Evolutionary conservation across 2,888 invertebrate genomes (phyloP), one percentile per base, ranked within the genome.

Genomic region (Lepidonotus clava): DNA sequence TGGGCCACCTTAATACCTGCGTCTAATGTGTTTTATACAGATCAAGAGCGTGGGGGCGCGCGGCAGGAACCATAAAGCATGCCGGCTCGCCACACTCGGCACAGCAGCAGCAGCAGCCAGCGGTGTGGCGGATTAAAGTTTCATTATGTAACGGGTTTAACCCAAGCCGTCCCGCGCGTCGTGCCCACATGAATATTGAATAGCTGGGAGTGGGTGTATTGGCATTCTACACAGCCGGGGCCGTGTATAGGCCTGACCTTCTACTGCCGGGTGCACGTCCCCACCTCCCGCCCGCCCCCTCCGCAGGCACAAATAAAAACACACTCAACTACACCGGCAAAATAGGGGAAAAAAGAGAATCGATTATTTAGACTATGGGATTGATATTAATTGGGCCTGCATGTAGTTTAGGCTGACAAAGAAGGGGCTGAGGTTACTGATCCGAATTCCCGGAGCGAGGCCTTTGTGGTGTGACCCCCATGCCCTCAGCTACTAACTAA

Each of bases 121-220:
- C 28, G 36, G 36, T 18, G 67, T 4, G n/a, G 32, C 38, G 80
- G 34, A 80, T 80, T 80, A 41, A 80, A 80, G 14, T 80, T 80
- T 41, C 46, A 80, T 46, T 80, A 46, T 80, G 80, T 80, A 46
- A 46, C 80, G 46, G 41, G 80, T 41, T 46, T 80, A 80, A 80
- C 80, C 80, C 80, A 21, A 2, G 5, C 6, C 18, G 0, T 0
- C 28, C 80, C 18, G 28, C 11, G 21, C 46, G 14, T 8, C 80
- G 41, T 21, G 51, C 2, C 41, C n/a, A 32, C 46, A 80, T 80
- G 80, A 80, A 80, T 80, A 46, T 28, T 80, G 46, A 80, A 80
- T 32, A 21, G 32, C 8, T 11, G 18, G 1, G 32, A 40, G 11
- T 8, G 5, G 24, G 40, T 77, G 80, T 80, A 32, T 80, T 80